A percentile compares a stretch with the other conserved stretches of the same genome.
Conservation (phyloP, 2,797 vertebrate species). For the Phoeniculus purpureus region DNA sequence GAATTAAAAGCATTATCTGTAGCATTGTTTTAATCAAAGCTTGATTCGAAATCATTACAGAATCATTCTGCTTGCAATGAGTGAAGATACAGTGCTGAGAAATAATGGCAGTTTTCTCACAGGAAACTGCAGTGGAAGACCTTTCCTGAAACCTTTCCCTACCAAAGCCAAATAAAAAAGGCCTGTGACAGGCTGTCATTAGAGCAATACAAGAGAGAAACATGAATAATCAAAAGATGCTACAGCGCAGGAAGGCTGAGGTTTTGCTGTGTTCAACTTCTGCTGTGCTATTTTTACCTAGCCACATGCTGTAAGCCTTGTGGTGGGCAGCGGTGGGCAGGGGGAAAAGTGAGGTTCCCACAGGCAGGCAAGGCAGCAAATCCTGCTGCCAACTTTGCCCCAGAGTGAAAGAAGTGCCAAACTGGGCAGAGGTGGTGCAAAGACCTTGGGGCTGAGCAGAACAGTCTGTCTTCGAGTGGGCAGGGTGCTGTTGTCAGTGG, state of each 20-base stretch:
- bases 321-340: rapidly evolving
- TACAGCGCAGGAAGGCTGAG: conserved; percentile 3
- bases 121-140: not conserved
- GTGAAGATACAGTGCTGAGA: not conserved
- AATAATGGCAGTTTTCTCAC: not conserved
- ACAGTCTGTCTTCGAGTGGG: not conserved
- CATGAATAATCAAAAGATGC: not conserved
- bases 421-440: not conserved
- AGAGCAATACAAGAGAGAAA: not conserved
- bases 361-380: not conserved
- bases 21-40: not conserved
- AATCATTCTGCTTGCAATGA: not conserved
- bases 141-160: not conserved
- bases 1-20: not conserved
- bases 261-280: conserved; percentile 3
- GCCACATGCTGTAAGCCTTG: not conserved
- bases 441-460: not conserved
- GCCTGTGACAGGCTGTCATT: not conserved
- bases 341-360: not conserved
- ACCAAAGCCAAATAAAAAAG: not conserved
- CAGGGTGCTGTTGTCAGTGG: not conserved
- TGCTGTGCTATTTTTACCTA: conserved; percentile 17
- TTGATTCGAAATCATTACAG: not conserved
- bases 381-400: not conserved
- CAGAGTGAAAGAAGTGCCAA: rapidly evolving